Base-by-base conservation (phyloP, 2,113 vertebrate species). In the Odontesthes bonariensis region DNA sequence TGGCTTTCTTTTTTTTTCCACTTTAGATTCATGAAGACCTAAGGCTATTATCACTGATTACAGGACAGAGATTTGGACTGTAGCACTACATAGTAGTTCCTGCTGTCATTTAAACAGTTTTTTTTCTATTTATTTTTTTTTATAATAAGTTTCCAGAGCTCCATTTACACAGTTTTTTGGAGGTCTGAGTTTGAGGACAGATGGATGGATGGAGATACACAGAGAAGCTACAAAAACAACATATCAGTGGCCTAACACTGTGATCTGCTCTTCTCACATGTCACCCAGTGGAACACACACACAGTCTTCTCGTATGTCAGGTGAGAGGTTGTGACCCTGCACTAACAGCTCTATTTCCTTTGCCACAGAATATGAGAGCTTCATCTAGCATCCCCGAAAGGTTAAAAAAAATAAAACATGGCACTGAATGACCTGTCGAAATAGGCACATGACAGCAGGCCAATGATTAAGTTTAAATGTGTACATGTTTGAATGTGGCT, bases 311-410 rank as follows among this genome's bases (percentile, higher is more conserved):
- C 85, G 51, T 60, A 77, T 90, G 84, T 79, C 85, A 67, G 88
- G 84, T 82, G 31, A 82, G 68, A 88, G 85, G 85, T 86, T 13
- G 55, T 56, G 84, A 90, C 84, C 86, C 75, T 16, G 61, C 54
- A 69, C 73, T 35, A 79, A 85, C 84, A 79, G 65, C 88, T 90
- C 81, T 79, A 66, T 84, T 91, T 85, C 84, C 75, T 81, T 78
- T 81, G 66, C 74, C 69, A 73, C 62, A 0, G 38, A 87, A 84
- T 74, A 71, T 0, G 58, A 74, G 72, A 31, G 31, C 64, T 74
- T 82, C 71, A n/a, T 55, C 63, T 59, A n/a, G 47, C 17, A 69
- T 70, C 51, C 57, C 57, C 27, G 57, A 86, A 79, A 57, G 55
- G 70, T 46, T 74, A 44, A 42, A 73, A n/a, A 82, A 80, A 81